Conservation (phyloP, 2,888 invertebrate species). For the Tetheella fluctuosa region DNA sequence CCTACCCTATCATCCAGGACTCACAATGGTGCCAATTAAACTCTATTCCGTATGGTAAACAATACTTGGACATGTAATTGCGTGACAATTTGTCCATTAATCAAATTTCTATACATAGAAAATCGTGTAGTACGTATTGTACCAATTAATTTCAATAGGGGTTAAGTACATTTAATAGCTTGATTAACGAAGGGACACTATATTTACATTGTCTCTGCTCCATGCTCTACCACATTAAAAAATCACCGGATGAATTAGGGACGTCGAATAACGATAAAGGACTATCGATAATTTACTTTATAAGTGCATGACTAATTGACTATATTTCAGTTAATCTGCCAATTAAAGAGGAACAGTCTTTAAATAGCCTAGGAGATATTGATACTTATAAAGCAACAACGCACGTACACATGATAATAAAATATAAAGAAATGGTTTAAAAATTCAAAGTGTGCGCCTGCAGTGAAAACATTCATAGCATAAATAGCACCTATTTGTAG, state of each 20-base stretch:
- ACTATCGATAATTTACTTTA: not conserved
- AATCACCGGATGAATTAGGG: constrained; percentile 42
- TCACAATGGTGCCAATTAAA: constrained; percentile 39
- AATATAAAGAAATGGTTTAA: constrained; percentile 1
- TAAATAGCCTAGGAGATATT: not conserved
- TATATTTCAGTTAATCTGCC: not conserved
- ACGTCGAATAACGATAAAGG: constrained; percentile 20
- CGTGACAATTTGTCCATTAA: constrained; percentile 33
- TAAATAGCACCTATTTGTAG: not conserved
- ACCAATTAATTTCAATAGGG: constrained; percentile 50
- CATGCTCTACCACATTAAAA: constrained; percentile 27
- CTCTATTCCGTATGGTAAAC: constrained; percentile 36
- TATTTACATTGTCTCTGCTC: constrained; percentile 61
- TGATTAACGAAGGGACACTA: constrained; percentile 65
- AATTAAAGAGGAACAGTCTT: not conserved
- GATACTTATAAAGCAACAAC: not conserved
- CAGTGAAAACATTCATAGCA: not conserved
- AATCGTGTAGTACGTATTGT: constrained; percentile 25
- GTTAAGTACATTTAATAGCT: constrained; percentile 63
- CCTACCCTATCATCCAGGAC: constrained; percentile 53
- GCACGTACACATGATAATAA: not conserved
- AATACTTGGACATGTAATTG: constrained; percentile 29
- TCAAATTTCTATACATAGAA: constrained; percentile 43
- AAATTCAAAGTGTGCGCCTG: constrained; percentile 1
- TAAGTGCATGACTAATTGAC: not conserved